These are phyloP conservation scores for Drosophila mercatorum DNA, from an alignment of 2,888 invertebrate genomes.

Conservation along the genomic window DNA sequence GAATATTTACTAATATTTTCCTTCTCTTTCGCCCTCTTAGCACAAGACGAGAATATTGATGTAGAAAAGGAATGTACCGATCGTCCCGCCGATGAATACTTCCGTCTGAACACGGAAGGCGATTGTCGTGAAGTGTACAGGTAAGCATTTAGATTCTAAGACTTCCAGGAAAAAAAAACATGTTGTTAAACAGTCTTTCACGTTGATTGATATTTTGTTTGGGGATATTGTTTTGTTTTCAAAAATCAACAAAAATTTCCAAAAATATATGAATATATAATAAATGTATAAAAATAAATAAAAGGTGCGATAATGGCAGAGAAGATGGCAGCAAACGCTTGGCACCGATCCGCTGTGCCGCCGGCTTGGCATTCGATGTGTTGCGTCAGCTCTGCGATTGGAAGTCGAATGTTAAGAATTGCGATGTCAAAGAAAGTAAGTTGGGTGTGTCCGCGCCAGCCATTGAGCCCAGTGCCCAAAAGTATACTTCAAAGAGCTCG, in stretches of 20 bases:
- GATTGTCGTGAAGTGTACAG: conserved; percentile 97
- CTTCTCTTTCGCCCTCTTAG: conserved; percentile 35
- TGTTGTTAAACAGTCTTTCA: conserved; percentile 4
- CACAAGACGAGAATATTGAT: conserved; percentile 87
- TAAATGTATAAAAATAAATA: conserved; percentile 32
- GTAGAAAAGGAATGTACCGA: conserved; percentile 94
- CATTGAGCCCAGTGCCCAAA: conserved; percentile 36
- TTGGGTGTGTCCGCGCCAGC: conserved; percentile 81
- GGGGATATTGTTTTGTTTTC: conserved; percentile 47
- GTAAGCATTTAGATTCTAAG: conserved; percentile 85
- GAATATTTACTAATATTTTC: background rate
- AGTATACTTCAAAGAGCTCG: conserved; percentile 38
- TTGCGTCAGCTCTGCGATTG: conserved; percentile 98
- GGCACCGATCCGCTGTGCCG: conserved; percentile 95
- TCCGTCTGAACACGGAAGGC: conserved; percentile 92
- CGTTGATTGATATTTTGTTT: conserved; percentile 8
- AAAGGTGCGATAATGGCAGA: conserved; percentile 95
- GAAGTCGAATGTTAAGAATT: conserved; percentile 98
- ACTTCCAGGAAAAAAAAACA: conserved; percentile 7
- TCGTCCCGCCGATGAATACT: conserved; percentile 95
- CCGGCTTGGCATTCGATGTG: conserved; percentile 96
- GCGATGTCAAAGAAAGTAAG: conserved; percentile 97
- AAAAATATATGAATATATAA: conserved; percentile 5
- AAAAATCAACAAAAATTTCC: conserved; percentile 21
- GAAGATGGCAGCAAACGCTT: conserved; percentile 94